phyloP scores from a whole-genome alignment of 2,888 invertebrate species.

The Agelastica alni region DNA sequence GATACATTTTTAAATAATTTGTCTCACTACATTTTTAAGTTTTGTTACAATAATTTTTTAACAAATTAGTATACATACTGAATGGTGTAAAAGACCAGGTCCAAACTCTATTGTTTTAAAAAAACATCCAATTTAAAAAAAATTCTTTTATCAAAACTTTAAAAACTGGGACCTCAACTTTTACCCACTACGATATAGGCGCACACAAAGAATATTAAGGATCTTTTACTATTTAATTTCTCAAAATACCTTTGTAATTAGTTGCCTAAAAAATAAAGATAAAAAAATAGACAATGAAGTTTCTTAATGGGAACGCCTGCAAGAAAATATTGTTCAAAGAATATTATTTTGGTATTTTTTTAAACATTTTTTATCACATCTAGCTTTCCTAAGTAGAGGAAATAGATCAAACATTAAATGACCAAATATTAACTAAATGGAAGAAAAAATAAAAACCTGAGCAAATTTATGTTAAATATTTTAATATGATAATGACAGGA shows the following conservation, averaged over 20 bases:
- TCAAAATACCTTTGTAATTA: too few species aligned
- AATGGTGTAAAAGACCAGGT: not conserved
- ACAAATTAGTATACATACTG: conserved; percentile 20
- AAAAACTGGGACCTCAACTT: conserved; percentile 2
- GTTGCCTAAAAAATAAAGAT: too few species aligned
- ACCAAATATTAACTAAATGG: too few species aligned
- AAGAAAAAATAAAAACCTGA: too few species aligned
- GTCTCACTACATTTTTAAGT: conserved; percentile 36
- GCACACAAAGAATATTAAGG: not conserved
- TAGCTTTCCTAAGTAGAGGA: conserved; percentile 1
- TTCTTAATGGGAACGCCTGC: not conserved
- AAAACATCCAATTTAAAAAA: not conserved
- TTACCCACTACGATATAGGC: not conserved
- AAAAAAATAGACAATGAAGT: too few species aligned
- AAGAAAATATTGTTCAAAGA: not conserved
- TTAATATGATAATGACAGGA: too few species aligned
- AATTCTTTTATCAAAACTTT: not conserved
- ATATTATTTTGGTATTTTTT: conserved; percentile 3
- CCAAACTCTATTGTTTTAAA: not conserved
- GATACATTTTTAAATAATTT: conserved; percentile 37
- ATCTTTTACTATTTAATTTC: too few species aligned
- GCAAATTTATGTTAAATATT: too few species aligned
- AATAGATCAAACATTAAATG: too few species aligned
- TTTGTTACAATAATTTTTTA: conserved; percentile 11
- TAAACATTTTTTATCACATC: conserved; percentile 5